Percentiles rank a stretch among this genome's conserved stretches.
Evolutionary conservation across 2,113 vertebrate species (phyloP).

Genomic region (Gallinago media): DNA sequence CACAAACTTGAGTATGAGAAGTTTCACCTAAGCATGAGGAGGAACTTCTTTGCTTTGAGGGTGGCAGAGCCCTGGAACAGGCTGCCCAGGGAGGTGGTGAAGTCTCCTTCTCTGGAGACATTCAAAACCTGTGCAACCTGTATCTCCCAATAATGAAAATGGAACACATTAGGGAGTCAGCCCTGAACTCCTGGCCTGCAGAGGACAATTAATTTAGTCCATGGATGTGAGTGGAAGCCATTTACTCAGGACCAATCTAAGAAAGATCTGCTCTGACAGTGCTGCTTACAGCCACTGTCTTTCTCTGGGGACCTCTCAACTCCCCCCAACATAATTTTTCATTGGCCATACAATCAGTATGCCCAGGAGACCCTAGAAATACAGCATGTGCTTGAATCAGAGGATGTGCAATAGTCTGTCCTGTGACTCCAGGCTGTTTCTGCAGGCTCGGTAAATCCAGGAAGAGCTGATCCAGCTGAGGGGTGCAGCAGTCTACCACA

Average conservation of each 20-base stretch:
- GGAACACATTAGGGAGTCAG: not conserved
- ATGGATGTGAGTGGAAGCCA: not conserved
- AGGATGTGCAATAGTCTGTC: not conserved
- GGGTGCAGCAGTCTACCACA: not conserved
- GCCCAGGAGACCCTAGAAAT: not conserved
- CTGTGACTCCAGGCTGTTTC: not conserved
- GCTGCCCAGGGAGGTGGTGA: too few species aligned
- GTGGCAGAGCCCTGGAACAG: too few species aligned
- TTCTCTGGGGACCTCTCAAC: not conserved
- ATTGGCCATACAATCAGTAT: not conserved
- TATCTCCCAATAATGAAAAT: not conserved
- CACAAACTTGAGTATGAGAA: too few species aligned
- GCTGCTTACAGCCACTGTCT: not conserved
- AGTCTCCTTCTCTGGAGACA: too few species aligned
- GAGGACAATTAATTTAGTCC: not conserved
- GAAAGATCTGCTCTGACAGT: not conserved
- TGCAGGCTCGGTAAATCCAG: rapidly evolving
- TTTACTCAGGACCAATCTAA: not conserved
- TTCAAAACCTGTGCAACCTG: not conserved
- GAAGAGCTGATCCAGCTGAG: not conserved
- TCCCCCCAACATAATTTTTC: not conserved
- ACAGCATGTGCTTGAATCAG: not conserved
- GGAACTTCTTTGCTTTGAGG: too few species aligned
- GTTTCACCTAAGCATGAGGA: too few species aligned
- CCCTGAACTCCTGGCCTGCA: not conserved